Conservation (phyloP, 2,797 vertebrate genomes). For the Sebastiscus albofasciatus region DNA sequence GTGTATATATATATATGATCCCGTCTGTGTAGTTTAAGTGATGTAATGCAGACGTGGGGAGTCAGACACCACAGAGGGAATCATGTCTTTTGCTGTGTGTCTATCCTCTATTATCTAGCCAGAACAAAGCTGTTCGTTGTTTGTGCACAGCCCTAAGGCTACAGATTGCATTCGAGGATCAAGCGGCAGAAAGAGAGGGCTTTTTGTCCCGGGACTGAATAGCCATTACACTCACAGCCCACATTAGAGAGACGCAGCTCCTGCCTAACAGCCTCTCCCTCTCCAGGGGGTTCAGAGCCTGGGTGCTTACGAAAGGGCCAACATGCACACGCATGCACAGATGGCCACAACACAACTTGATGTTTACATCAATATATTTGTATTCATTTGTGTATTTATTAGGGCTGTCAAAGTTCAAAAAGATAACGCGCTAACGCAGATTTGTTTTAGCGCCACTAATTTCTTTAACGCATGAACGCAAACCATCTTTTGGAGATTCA, state of each 20-base stretch:
- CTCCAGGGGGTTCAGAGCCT: slow-evolving; percentile 48
- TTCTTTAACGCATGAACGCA: background rate
- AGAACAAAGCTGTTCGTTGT: slow-evolving; percentile 71
- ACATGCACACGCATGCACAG: slow-evolving; percentile 10
- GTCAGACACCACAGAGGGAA: slow-evolving; percentile 47
- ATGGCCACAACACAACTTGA: too few species aligned
- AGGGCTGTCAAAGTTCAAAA: too few species aligned
- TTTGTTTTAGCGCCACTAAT: too few species aligned
- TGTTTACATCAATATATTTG: background rate
- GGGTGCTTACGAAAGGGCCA: slow-evolving; percentile 48
- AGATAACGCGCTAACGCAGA: too few species aligned
- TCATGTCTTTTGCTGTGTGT: slow-evolving; percentile 51
- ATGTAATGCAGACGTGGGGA: slow-evolving; percentile 18
- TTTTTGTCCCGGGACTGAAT: slow-evolving; percentile 76
- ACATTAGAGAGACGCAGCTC: slow-evolving; percentile 69
- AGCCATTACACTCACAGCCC: slow-evolving; percentile 64
- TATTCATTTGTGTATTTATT: background rate
- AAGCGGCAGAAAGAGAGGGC: slow-evolving; percentile 67
- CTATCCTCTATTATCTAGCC: slow-evolving; percentile 56
- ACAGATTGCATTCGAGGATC: slow-evolving; percentile 72
- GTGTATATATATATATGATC: background rate
- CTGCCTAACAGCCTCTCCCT: slow-evolving; percentile 67
- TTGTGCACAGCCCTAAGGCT: slow-evolving; percentile 58
- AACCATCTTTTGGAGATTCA: background rate
- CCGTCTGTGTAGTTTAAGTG: slow-evolving; percentile 1